Base-by-base conservation (phyloP, 2,888 invertebrate genomes). In the Mesochorus sp. region DNA sequence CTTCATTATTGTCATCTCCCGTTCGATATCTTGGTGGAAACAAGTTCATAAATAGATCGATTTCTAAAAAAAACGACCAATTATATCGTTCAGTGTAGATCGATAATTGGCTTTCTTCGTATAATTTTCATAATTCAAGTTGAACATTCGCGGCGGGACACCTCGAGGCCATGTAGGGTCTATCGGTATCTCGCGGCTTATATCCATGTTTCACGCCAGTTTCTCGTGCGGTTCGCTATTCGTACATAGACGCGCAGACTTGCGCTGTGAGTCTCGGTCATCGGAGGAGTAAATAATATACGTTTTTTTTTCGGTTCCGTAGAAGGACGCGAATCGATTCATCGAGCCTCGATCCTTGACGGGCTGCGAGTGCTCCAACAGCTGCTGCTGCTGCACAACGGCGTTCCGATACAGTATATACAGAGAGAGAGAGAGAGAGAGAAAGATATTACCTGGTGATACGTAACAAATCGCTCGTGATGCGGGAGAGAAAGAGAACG, bases 121-220 rank as follows among this genome's bases (percentile, higher is more conserved):
- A 10, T 24, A 34, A 75, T 68, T 53, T 17, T 47, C 67, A 75
- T 68, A 59, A 76, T 76, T 57, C 24, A 34, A 71, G 51, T 77
- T 39, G 24, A 55, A 39, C 67, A 47, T 19, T 67, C 51, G 47
- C 17, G 34, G 19, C 10, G 17, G 28, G 39, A 42, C 37, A 31
- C 4, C 37, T 19, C 21, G 14, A 12, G 5, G 17, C 72, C 59
- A 62, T 71, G 34, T 66, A 61, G 21, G 76, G 61, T 61, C 1
- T 34, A 57, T 71, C 71, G 31, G 64, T 72, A 77, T 67, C 76
- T 61, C 59, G n/a, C n/a, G 39, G 44, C 57, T 57, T 64, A 70
- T n/a, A n/a, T 78, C 70, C 62, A 70, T 70, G 78, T 64, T 78
- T 78, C 70, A 59, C 79, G 51, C 70, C 49, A 47, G 66, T 71